Base-by-base conservation (phyloP, 2,888 invertebrate genomes). In the Torymus tubicola region DNA sequence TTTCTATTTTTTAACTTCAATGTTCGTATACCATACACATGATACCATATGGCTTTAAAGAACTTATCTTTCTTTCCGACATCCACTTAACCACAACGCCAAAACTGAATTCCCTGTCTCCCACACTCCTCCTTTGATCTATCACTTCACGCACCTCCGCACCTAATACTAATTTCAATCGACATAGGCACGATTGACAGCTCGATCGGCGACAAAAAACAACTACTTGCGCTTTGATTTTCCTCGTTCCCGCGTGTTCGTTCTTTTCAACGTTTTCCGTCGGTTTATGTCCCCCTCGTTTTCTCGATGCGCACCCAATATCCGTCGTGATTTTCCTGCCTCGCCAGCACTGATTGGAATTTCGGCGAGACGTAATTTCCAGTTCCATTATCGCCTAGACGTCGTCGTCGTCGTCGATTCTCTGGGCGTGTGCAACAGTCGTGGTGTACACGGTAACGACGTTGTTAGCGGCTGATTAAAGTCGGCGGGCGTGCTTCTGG, bases 391-490 rank as follows among this genome's bases (percentile, higher is more conserved):
- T 76, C 67, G 60, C 21, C 12, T 18, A 53, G 68, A 50, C 18
- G 53, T 18, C 52, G 65, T 21, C 65, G 60, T 13, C 61, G 57
- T 2, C 16, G 13, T 8, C 16, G 18, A 31, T n/a, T 42, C 58
- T 57, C 2, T 42, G 63, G 12, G 63, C 18, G 14, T 14, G 53
- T 18, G 18, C 10, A 53, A 31, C 31, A 14, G 53, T 24, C n/a
- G 31, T 21, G 11, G 2, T 64, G 4, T 64, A 68, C 42, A 42
- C 24, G 63, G 55, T 79, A 76, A 80, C 74, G 80, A 80, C 31
- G 74, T 72, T 65, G 77, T 80, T 80, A 82, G 71, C 80, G 70
- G 68, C 74, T 70, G 74, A 77, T 80, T 80, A 80, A 77, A 82
- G 55, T 65, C 50, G 42, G 31, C 53, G 78, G 50, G 58, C 31